Conservation (phyloP, 2,797 vertebrate species). For the Sebastes flavidus region DNA sequence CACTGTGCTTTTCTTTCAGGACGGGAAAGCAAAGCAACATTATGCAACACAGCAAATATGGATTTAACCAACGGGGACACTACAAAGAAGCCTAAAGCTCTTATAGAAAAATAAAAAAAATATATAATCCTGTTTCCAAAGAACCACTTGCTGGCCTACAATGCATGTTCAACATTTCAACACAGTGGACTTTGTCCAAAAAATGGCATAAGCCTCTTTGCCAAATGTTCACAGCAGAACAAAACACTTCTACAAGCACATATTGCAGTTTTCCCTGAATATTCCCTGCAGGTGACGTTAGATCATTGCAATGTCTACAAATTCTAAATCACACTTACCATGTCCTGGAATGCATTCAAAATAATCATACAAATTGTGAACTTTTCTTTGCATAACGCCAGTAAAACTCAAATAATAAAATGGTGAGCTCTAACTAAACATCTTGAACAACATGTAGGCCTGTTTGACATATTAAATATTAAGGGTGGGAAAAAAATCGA, state of each 20-base stretch:
- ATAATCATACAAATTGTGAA: neutral
- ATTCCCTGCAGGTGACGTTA: neutral
- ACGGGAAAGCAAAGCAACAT: constrained; percentile 49
- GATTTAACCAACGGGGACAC: neutral
- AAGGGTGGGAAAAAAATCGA: too few species aligned
- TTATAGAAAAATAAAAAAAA: neutral
- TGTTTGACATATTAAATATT: neutral
- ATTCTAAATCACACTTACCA: constrained; percentile 6
- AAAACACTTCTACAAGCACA: neutral
- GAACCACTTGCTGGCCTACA: neutral
- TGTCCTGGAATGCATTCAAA: neutral
- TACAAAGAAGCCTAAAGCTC: neutral
- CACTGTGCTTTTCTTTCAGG: constrained; percentile 31
- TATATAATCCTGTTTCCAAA: neutral
- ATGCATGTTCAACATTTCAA: neutral
- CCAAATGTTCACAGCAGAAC: neutral
- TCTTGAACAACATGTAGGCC: neutral
- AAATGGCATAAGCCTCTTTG: neutral
- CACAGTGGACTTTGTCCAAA: neutral
- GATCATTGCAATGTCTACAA: neutral
- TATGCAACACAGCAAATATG: constrained; percentile 29
- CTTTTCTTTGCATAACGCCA: neutral
- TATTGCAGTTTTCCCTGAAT: neutral
- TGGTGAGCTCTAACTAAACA: neutral
- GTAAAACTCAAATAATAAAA: neutral